Conservation (phyloP, 2,113 vertebrate genomes). For the Recurvirostra avosetta region DNA sequence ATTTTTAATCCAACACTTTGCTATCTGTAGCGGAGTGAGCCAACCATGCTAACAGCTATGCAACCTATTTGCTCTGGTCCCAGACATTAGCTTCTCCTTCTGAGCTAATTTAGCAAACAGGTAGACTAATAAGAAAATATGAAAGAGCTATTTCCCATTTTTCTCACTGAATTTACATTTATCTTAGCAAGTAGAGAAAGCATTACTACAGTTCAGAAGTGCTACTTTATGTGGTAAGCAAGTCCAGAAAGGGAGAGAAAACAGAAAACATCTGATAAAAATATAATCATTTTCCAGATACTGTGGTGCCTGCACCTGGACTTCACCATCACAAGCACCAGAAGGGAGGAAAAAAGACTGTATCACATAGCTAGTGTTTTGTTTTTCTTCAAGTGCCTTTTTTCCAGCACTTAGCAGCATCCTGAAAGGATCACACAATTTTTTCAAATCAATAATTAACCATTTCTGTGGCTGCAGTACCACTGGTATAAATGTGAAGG, state of each 20-base stretch:
- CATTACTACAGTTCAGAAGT: background rate
- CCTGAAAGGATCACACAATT: background rate
- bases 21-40: background rate
- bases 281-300: background rate
- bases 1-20: background rate
- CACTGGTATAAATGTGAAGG: too few relatives aligned
- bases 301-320: background rate
- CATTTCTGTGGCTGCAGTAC: too few relatives aligned
- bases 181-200: background rate
- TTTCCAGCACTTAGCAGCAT: background rate
- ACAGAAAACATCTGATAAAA: background rate
- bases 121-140: background rate
- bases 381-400: background rate
- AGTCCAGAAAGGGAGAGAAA: background rate
- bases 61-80: background rate
- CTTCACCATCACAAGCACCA: background rate
- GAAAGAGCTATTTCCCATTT: background rate
- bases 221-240: background rate
- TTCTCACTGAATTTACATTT: slow-evolving; percentile 1
- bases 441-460: too few relatives aligned
- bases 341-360: background rate
- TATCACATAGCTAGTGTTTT: background rate
- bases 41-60: background rate
- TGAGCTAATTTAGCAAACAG: background rate
- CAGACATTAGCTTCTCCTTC: background rate